Percentiles rank a stretch among this genome's conserved stretches.
Conservation (phyloP, 2,888 invertebrate genomes). For the Trichogramma dendrolimi region DNA sequence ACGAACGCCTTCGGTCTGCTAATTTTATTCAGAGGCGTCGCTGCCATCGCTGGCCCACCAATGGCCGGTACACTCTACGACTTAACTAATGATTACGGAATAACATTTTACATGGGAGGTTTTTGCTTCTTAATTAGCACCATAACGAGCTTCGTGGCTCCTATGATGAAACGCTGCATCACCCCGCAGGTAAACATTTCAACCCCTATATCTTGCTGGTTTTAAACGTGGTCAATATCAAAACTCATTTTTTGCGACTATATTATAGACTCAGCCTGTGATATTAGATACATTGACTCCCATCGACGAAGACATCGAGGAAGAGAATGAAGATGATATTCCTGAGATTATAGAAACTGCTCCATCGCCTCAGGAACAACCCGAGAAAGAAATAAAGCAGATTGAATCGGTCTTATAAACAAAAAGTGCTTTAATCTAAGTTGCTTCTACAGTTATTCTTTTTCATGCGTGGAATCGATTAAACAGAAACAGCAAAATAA, state of each 20-base stretch:
- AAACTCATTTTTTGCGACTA: not conserved
- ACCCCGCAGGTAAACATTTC: conserved; percentile 43
- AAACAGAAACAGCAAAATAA: conserved; percentile 10
- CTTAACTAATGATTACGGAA: conserved; percentile 70
- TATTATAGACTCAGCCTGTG: conserved; percentile 59
- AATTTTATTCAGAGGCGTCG: conserved; percentile 91
- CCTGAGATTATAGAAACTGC: conserved; percentile 77
- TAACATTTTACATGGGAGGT: conserved; percentile 91
- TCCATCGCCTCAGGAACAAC: conserved; percentile 51
- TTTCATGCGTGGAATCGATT: conserved; percentile 12
- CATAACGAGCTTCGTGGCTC: conserved; percentile 78
- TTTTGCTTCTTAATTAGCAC: conserved; percentile 82
- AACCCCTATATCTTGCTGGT: not conserved
- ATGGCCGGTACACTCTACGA: conserved; percentile 87
- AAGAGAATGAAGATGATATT: conserved; percentile 69
- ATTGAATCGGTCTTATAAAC: conserved; percentile 70
- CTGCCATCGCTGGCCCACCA: conserved; percentile 83
- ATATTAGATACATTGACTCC: conserved; percentile 72
- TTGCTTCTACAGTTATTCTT: conserved; percentile 25
- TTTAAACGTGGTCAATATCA: not conserved
- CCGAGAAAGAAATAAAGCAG: conserved; percentile 60
- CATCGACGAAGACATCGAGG: conserved; percentile 71
- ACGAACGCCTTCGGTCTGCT: conserved; percentile 96
- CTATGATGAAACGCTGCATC: conserved; percentile 62
- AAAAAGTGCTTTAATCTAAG: conserved; percentile 15